Evolutionary conservation across 2,888 invertebrate genomes (phyloP).

Genomic region (Drosophila neoperkinsi): DNA sequence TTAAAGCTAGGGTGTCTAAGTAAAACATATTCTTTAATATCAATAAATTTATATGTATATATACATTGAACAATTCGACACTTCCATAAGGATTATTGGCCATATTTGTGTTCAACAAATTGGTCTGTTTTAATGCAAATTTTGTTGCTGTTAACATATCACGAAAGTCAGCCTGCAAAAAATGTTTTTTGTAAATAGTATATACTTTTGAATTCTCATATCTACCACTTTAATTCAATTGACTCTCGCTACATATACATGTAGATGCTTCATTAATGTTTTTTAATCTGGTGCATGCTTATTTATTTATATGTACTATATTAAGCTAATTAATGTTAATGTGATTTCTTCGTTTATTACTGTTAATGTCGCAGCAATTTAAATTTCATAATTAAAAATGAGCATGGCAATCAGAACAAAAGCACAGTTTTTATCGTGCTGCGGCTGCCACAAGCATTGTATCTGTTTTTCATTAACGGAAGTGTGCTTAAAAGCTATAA

Average conservation of each 20-base stretch:
- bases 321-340: slow-evolving; percentile 44
- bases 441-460: slow-evolving; percentile 23
- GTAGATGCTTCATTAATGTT: slow-evolving; percentile 8
- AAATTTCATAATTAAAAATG: slow-evolving; percentile 61
- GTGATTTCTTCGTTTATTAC: slow-evolving; percentile 25
- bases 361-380: slow-evolving; percentile 48
- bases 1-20: not conserved
- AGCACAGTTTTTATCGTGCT: slow-evolving; percentile 6
- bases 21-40: not conserved
- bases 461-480: slow-evolving; percentile 59
- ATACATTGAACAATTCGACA: not conserved
- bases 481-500: slow-evolving; percentile 36
- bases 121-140: not conserved
- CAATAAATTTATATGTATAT: not conserved
- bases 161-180: not conserved
- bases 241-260: not conserved
- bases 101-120: not conserved
- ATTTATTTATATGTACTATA: slow-evolving; percentile 16
- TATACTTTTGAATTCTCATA: not conserved
- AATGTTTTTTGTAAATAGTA: not conserved
- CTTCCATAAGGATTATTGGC: not conserved
- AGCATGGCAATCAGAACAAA: slow-evolving; percentile 21
- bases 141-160: not conserved
- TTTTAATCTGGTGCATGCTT: slow-evolving; percentile 19
- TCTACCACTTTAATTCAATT: not conserved